phyloP scores from a whole-genome alignment of 2,797 vertebrate species.

The Typhlichthys eigenmanni region DNA sequence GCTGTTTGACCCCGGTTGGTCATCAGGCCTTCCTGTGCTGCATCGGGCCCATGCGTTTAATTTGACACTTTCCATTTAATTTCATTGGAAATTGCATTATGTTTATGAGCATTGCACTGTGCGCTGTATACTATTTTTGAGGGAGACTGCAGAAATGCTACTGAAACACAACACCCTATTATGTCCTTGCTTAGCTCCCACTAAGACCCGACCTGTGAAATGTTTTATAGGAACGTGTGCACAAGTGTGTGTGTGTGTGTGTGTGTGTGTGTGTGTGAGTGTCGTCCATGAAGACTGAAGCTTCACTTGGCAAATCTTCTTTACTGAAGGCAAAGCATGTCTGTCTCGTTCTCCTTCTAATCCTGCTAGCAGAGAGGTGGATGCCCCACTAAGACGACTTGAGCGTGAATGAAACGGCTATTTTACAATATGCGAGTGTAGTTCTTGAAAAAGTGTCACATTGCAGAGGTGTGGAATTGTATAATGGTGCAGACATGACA shows the following conservation, averaged over 20 bases:
- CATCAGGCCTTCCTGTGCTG: conserved; percentile 1
- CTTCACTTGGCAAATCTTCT: conserved; percentile 86
- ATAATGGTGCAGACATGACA: conserved; percentile 17
- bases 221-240: conserved; percentile 56
- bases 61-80: not conserved
- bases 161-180: conserved; percentile 8
- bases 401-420: too few relatives aligned
- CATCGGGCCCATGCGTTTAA: not conserved
- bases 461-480: conserved; percentile 35
- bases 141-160: not conserved
- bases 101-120: too few relatives aligned
- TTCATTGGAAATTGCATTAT: too few relatives aligned
- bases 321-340: conserved; percentile 80
- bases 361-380: too few relatives aligned
- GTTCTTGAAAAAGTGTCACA: conserved; percentile 21
- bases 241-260: conserved; percentile 80
- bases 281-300: conserved; percentile 80
- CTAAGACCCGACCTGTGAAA: conserved; percentile 9
- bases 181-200: conserved; percentile 19
- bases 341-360: conserved; percentile 28
- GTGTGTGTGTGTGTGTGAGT: conserved; percentile 76
- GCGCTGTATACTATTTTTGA: too few relatives aligned
- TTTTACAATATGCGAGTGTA: too few relatives aligned
- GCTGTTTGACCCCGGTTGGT: conserved; percentile 36
- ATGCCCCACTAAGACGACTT: too few relatives aligned